Conservation (phyloP, 1,140 invertebrate genomes). For the Drosophila pruinosa region DNA sequence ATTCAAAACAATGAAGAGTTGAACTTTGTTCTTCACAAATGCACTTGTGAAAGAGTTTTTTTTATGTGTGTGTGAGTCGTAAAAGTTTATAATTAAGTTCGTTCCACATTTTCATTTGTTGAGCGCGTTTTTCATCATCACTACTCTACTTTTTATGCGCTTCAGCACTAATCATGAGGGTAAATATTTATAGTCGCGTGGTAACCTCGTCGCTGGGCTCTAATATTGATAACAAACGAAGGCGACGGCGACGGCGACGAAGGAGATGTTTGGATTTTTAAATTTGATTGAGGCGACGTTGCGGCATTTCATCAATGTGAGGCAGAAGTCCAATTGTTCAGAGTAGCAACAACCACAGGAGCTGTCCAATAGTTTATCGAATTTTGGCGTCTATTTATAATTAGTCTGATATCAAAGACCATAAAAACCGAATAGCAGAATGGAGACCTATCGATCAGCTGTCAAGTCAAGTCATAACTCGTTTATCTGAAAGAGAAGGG, state of each 20-base stretch:
- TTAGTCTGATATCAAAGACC: constrained; percentile 76
- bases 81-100: constrained; percentile 49
- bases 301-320: constrained; percentile 62
- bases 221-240: constrained; percentile 55
- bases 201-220: constrained; percentile 67
- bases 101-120: constrained; percentile 27
- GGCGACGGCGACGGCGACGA: constrained; percentile 23
- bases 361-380: constrained; percentile 54
- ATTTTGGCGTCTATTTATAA: constrained; percentile 47
- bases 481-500: constrained; percentile 38
- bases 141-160: constrained; percentile 50
- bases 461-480: constrained; percentile 3
- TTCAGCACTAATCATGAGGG: constrained; percentile 56
- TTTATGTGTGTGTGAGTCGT: neutral
- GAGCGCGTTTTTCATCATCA: constrained; percentile 48
- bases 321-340: constrained; percentile 60
- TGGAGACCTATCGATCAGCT: constrained; percentile 2
- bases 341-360: constrained; percentile 9
- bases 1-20: neutral
- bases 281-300: constrained; percentile 37
- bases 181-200: constrained; percentile 77
- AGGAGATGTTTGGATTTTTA: constrained; percentile 34
- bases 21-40: constrained; percentile 12
- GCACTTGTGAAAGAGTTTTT: neutral
- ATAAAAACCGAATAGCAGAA: constrained; percentile 37